Evolutionary conservation across 2,888 invertebrate genomes (phyloP), one percentile per base, ranked within the genome.

Genomic region (Polydrusus cervinus): DNA sequence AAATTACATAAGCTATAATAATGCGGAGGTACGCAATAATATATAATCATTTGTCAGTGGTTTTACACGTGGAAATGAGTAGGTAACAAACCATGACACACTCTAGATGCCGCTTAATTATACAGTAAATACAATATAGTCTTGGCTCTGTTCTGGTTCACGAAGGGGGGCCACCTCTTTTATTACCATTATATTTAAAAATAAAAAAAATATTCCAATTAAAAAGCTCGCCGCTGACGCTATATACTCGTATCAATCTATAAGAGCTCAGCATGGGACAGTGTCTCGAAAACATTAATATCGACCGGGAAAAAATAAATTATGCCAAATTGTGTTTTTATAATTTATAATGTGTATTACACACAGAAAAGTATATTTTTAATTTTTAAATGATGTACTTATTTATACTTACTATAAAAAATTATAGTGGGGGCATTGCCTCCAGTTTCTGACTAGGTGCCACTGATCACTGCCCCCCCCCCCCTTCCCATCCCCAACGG

Each of bases 171-270:
- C 84, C 84, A 83, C 82, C 82, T 82, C 83, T 84, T 85, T 86
- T 85, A 85, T 85, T 85, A 86, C 83, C 85, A 86, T 86, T 86
- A 75, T 71, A 87, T 86, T 86, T 84, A 83, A 85, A 85, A 85
- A 85, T 86, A 86, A 87, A 87, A 86, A 87, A 87, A 86, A 84
- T 86, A 85, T 86, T 87, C 86, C 86, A 87, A 87, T 87, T 87
- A 87, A 87, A 86, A 87, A 85, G 85, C 83, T 82, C 82, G 86
- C 86, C 85, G 86, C 85, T 84, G 86, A 84, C 85, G 85, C 86
- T 84, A 86, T 87, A 86, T 86, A n/a, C n/a, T n/a, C n/a, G n/a
- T n/a, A 87, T 87, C 86, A 87, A 86, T 87, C 86, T 87, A 86
- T 86, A 85, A 83, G 84, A 84, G 81, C 86, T 68, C 87, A 86